These are phyloP conservation scores for Nycticryphes semicollaris DNA, from an alignment of 2,113 vertebrate genomes.

Conservation along the genomic window DNA sequence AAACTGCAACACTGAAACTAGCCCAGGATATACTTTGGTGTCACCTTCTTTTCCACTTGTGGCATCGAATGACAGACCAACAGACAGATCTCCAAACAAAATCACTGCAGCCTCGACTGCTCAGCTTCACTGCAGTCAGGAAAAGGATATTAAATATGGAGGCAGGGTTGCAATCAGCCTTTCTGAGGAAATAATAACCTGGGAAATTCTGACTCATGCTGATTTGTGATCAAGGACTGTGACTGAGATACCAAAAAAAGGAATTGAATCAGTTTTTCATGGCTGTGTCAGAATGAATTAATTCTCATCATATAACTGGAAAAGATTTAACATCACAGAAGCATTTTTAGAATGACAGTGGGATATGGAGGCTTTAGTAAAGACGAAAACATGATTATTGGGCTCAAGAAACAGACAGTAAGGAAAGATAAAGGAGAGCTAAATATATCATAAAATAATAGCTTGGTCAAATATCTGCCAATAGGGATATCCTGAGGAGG, in stretches of 20 bases:
- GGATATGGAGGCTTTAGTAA: constrained; percentile 26
- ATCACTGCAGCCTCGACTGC: neutral
- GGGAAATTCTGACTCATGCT: constrained; percentile 67
- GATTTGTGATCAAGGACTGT: constrained; percentile 64
- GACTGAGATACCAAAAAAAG: constrained; percentile 58
- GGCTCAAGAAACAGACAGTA: neutral
- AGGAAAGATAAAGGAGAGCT: constrained; percentile 9
- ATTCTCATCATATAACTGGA: constrained; percentile 47
- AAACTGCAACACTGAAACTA: neutral
- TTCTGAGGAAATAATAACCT: constrained; percentile 60
- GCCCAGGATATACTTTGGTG: neutral
- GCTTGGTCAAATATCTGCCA: neutral
- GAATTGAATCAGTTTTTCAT: constrained; percentile 63
- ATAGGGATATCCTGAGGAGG: neutral
- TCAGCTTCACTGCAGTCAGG: neutral
- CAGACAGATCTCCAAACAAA: neutral
- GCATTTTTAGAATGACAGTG: constrained; percentile 54
- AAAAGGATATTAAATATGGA: constrained; percentile 46
- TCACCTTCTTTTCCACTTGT: neutral
- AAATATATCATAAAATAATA: constrained; percentile 28
- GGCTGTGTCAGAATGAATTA: constrained; percentile 60
- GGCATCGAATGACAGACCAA: neutral
- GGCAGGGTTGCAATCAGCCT: constrained; percentile 10
- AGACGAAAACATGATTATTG: constrained; percentile 50
- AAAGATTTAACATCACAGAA: constrained; percentile 59